A percentile compares a stretch with the other conserved stretches of the same genome.
phyloP scores from a whole-genome alignment of 2,113 vertebrate genomes.

The Sander vitreus region DNA sequence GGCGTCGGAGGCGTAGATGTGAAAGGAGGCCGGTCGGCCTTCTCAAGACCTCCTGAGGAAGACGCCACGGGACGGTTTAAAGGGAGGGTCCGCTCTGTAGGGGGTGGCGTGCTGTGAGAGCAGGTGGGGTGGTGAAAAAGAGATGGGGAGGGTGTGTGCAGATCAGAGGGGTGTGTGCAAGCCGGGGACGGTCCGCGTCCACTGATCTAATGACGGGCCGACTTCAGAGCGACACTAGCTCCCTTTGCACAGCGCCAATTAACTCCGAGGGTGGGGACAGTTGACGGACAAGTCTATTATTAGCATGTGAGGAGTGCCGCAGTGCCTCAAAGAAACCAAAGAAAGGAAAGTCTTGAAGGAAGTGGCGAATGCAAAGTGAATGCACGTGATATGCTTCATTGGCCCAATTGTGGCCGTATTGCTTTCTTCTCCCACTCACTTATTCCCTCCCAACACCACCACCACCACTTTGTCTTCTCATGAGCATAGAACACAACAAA shows the following conservation, averaged over 20 bases:
- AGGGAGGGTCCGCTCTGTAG: slow-evolving; percentile 53
- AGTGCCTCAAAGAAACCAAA: slow-evolving; percentile 80
- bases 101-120: slow-evolving; percentile 66
- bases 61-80: slow-evolving; percentile 48
- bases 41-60: slow-evolving; percentile 70
- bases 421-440: slow-evolving; percentile 56
- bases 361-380: slow-evolving; percentile 78
- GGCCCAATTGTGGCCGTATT: slow-evolving; percentile 76
- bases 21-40: slow-evolving; percentile 69
- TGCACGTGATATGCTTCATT: slow-evolving; percentile 79
- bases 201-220: slow-evolving; percentile 85
- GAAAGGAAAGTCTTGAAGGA: slow-evolving; percentile 78
- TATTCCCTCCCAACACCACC: slow-evolving; percentile 9
- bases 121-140: slow-evolving; percentile 78
- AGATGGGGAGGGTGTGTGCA: slow-evolving; percentile 57
- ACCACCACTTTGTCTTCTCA: slow-evolving; percentile 10
- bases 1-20: slow-evolving; percentile 51
- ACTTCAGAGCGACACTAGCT: slow-evolving; percentile 74
- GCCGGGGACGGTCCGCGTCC: slow-evolving; percentile 67
- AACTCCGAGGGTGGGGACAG: slow-evolving; percentile 82
- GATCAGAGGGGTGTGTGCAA: slow-evolving; percentile 54
- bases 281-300: slow-evolving; percentile 88
- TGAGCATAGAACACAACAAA: slow-evolving; percentile 55
- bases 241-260: slow-evolving; percentile 82
- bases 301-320: slow-evolving; percentile 76